Evolutionary conservation across 1,140 invertebrate genomes (phyloP), one percentile per base, ranked within the genome.

Genomic region (Ostrea edulis): DNA sequence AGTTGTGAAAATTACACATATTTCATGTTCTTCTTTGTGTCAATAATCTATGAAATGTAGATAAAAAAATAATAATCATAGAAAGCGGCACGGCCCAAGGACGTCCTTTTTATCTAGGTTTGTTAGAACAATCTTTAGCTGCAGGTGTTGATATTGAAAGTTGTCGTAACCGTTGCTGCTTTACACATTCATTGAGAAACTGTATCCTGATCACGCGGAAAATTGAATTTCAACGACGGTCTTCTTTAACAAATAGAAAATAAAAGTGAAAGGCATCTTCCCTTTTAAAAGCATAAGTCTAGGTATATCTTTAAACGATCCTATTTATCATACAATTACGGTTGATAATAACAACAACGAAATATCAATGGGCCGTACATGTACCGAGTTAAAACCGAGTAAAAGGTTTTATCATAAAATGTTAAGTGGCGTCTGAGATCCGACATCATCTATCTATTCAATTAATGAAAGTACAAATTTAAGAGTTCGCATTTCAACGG

Each of bases 51-150:
- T 77, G 29, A 29, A 25, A 29, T 77, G 8, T 25, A 77, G 68
- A 77, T 77, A 77, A 77, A 77, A 71, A 77, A 77, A 44, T 44
- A 1, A 44, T 44, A 44, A 44, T 44, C 35, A 44, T 5, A 44
- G 5, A 44, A 77, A 77, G 68, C 68, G 68, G 68, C 68, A 77
- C 29, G 35, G 68, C 68, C 68, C 68, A 77, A 77, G 68, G 68
- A 29, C 11, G 25, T 25, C 68, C 25, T 35, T 29, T 77, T 77
- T 77, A 77, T 29, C 68, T 25, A 77, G 35, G 68, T 77, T 25
- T 77, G 29, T 77, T 8, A 20, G 55, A 35, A 77, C 35, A 77
- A 9, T 25, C 25, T 77, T 29, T 77, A 77, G 22, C 68, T 77
- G 22, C 29, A 77, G 68, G 68, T 25, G 68, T 14, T 77, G 68